phyloP scores from a whole-genome alignment of 2,888 invertebrate genomes.

The Hemicrepidius hirtus region DNA sequence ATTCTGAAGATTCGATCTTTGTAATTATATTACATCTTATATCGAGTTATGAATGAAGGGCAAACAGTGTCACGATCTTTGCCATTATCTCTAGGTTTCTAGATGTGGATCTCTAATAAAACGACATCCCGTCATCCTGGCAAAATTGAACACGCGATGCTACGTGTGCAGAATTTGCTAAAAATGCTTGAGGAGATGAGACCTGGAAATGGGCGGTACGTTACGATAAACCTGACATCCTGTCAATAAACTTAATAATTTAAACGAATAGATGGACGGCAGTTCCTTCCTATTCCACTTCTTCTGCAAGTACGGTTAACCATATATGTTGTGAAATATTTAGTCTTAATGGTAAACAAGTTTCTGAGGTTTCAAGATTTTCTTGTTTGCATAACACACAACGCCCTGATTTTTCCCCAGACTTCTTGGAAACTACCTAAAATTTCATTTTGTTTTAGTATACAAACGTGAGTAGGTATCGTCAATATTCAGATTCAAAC shows the following conservation, averaged over 20 bases:
- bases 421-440: too few species aligned
- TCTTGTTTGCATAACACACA: background rate
- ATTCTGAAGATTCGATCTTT: slow-evolving; percentile 32
- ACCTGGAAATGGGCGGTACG: slow-evolving; percentile 52
- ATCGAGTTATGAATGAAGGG: slow-evolving; percentile 51
- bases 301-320: slow-evolving; percentile 22
- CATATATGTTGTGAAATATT: slow-evolving; percentile 1
- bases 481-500: too few species aligned
- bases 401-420: too few species aligned
- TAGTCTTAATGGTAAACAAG: slow-evolving; percentile 1
- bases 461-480: too few species aligned
- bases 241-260: slow-evolving; percentile 53
- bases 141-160: slow-evolving; percentile 64
- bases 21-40: slow-evolving; percentile 44
- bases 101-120: slow-evolving; percentile 62
- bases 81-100: slow-evolving; percentile 59
- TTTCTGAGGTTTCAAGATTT: background rate
- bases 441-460: too few species aligned
- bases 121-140: slow-evolving; percentile 58
- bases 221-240: slow-evolving; percentile 53
- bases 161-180: slow-evolving; percentile 68
- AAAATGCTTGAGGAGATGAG: slow-evolving; percentile 53
- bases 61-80: slow-evolving; percentile 54
- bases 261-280: slow-evolving; percentile 48
- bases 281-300: slow-evolving; percentile 45